Conservation (phyloP, 2,113 vertebrate species). For the Bufo bufo region DNA sequence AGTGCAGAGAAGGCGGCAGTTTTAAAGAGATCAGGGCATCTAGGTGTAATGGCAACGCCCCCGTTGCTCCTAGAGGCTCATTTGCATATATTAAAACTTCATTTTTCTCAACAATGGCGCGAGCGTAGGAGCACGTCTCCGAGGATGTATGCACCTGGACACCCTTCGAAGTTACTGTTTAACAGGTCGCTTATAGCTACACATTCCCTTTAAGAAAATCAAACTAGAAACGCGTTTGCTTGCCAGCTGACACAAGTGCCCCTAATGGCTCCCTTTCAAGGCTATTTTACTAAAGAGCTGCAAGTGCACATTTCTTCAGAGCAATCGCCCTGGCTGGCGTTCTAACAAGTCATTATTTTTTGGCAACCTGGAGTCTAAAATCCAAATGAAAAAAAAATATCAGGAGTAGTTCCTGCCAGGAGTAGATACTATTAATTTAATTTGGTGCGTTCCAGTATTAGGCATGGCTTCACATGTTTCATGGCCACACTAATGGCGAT, state of each 20-base stretch:
- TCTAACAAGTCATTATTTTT: constrained; percentile 22
- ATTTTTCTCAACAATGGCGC: too few relatives aligned
- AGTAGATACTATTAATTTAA: constrained; percentile 50
- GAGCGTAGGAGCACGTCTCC: too few relatives aligned
- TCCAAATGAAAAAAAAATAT: constrained; percentile 39
- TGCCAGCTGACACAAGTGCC: constrained; percentile 13
- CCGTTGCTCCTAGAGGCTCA: too few relatives aligned
- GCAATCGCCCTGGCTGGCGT: not conserved
- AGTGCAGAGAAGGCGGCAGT: too few relatives aligned
- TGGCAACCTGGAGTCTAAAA: constrained; percentile 9
- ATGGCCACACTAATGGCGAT: constrained; percentile 6
- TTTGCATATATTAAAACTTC: too few relatives aligned
- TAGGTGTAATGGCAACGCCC: too few relatives aligned
- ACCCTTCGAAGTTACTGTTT: not conserved
- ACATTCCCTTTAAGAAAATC: not conserved
- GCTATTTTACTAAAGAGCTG: not conserved
- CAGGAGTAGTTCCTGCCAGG: constrained; percentile 22
- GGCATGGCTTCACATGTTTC: constrained; percentile 52
- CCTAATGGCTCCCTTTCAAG: not conserved
- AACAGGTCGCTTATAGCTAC: not conserved
- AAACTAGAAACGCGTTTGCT: not conserved
- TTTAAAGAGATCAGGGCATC: too few relatives aligned
- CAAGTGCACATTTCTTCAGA: constrained; percentile 10
- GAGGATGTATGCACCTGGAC: too few relatives aligned
- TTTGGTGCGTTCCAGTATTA: constrained; percentile 36